phyloP scores from a whole-genome alignment of 1,140 invertebrate genomes.

The Zaprionus capensis region DNA sequence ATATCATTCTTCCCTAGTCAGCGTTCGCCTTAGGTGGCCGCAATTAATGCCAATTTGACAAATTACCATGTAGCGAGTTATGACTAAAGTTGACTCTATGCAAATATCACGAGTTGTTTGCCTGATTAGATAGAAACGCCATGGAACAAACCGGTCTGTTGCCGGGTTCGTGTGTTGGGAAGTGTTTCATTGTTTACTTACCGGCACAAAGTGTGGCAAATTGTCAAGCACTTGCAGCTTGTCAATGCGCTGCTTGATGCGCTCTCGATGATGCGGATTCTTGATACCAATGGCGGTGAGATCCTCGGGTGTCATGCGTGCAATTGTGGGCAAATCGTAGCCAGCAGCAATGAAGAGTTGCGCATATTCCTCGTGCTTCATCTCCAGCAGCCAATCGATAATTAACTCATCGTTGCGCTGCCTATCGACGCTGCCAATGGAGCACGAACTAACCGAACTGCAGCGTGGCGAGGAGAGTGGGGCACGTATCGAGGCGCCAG shows the following conservation, averaged over 20 bases:
- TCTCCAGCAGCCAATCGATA: conserved; percentile 96
- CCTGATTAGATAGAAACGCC: conserved; percentile 46
- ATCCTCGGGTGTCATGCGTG: conserved; percentile 98
- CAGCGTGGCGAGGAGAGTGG: conserved; percentile 85
- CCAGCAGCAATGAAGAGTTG: conserved; percentile 96
- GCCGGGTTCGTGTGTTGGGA: neutral
- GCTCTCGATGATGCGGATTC: conserved; percentile 98
- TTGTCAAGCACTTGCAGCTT: conserved; percentile 97
- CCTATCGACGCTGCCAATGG: conserved; percentile 89
- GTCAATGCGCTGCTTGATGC: conserved; percentile 97
- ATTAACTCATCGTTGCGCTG: conserved; percentile 92
- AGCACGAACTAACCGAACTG: conserved; percentile 89
- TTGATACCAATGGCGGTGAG: conserved; percentile 95
- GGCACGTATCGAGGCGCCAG: conserved; percentile 81
- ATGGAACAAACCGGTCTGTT: conserved; percentile 18
- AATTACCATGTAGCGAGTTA: conserved; percentile 60
- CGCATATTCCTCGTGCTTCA: conserved; percentile 98
- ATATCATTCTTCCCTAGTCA: conserved; percentile 9
- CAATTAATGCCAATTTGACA: conserved; percentile 74
- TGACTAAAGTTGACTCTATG: conserved; percentile 41
- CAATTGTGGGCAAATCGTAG: conserved; percentile 98
- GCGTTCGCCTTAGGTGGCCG: conserved; percentile 13
- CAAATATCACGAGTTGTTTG: conserved; percentile 53
- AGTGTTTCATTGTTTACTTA: conserved; percentile 85
- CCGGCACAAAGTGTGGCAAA: conserved; percentile 95